phyloP scores from a whole-genome alignment of 2,888 invertebrate species.

The Nezara viridula region DNA sequence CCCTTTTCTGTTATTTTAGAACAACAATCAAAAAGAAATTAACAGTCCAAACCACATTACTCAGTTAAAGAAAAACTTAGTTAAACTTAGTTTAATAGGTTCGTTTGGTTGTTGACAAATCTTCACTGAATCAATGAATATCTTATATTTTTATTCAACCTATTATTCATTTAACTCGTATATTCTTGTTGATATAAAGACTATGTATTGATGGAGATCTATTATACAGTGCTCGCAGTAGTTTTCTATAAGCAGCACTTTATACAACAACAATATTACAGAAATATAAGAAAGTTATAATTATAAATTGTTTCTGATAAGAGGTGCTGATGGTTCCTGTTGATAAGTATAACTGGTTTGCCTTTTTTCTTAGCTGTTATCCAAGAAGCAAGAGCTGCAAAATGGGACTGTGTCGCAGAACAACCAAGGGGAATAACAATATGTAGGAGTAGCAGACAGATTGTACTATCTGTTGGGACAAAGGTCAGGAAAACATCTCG shows the following conservation, averaged over 20 bases:
- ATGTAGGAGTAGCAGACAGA: not conserved
- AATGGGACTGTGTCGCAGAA: not conserved
- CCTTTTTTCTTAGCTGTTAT: not conserved
- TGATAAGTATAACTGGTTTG: not conserved
- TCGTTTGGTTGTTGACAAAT: no score
- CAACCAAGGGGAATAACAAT: not conserved
- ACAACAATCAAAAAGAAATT: no score
- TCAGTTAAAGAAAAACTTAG: no score
- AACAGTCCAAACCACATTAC: no score
- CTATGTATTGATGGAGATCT: no score
- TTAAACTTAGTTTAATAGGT: no score
- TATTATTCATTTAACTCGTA: no score
- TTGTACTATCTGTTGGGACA: not conserved
- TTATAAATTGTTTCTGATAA: not conserved
- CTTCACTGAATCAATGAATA: no score
- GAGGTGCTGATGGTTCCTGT: not conserved
- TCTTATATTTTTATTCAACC: no score
- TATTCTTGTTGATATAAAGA: no score
- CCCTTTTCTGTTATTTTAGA: no score
- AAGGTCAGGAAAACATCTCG: conserved; percentile 19
- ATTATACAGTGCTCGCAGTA: no score
- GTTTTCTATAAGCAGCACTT: not conserved
- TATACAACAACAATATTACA: not conserved
- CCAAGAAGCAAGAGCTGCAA: not conserved
- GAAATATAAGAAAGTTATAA: not conserved